Base-by-base conservation (phyloP, 2,888 invertebrate genomes). In the Platerodrilus igneus region DNA sequence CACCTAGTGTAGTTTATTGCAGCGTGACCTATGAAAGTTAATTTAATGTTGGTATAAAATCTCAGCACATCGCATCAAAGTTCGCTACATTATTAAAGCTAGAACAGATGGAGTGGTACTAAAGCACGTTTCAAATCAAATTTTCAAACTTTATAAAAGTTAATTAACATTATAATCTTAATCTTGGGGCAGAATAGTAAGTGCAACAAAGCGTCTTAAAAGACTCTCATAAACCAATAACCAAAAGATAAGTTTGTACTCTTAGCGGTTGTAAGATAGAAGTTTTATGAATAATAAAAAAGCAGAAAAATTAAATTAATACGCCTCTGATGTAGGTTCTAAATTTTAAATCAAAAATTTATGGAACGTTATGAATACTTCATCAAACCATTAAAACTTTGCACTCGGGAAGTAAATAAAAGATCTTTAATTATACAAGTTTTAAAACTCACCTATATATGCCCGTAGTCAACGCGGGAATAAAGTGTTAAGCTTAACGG, bases 81-180 rank as follows among this genome's bases (percentile, higher is more conserved):
- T 32, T 38, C 29, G 27, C 11, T 43, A 13, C 30, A 43, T 39
- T 30, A 39, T 43, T 43, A 39, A 43, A 43, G 27, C 35, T 43
- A 37, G 38, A 35, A 39, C 43, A 35, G 38, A 39, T 35, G 35
- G 28, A 36, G 31, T 35, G 28, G 37, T 37, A 38, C 26, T 43
- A 38, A 35, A 42, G 37, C 7, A 50, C 47, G 48, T 52, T 47
- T 47, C 48, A 50, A 52, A 51, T 51, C 48, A 48, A 45, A 50
- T 52, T 52, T 39, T 33, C 34, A 23, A 54, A 54, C 50, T 52
- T 54, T 48, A 47, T 48, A 52, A 52, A 51, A 45, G 45, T 41
- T 45, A 45, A 45, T 45, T 45, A 45, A 41, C 41, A 45, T 41
- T 37, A n/a, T n/a, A n/a, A n/a, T n/a, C n/a, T n/a, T n/a, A n/a